Evolutionary conservation across 1,140 invertebrate genomes (phyloP).

Genomic region (Tetragnatha versicolor): DNA sequence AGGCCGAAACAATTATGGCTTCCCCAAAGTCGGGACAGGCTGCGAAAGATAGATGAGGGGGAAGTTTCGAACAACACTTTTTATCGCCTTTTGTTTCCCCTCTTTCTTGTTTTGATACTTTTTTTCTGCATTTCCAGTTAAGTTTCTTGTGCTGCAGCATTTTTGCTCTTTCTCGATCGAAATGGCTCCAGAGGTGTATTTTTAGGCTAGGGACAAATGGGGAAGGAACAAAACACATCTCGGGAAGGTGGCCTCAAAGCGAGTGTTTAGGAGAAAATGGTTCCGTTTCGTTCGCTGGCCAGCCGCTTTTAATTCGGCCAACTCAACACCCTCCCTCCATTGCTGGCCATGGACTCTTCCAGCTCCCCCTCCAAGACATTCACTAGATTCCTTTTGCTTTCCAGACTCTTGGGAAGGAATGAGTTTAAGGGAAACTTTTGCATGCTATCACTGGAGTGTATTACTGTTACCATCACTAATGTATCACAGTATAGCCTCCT

Average conservation of each 20-base stretch:
- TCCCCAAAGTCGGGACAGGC: not conserved
- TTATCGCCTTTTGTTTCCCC: constrained; percentile 51
- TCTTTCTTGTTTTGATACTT: constrained; percentile 19
- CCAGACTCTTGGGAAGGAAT: too few relatives aligned
- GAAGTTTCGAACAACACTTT: constrained; percentile 51
- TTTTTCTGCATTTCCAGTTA: constrained; percentile 40
- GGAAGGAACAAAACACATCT: constrained; percentile 36
- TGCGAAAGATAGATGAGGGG: constrained; percentile 47
- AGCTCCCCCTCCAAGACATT: too few relatives aligned
- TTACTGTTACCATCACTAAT: too few relatives aligned
- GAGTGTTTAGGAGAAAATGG: constrained; percentile 55
- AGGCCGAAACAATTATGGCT: constrained; percentile 52
- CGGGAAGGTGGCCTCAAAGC: constrained; percentile 35
- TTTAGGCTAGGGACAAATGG: constrained; percentile 52
- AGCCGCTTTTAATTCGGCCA: too few relatives aligned
- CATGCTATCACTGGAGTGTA: too few relatives aligned
- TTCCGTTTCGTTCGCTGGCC: constrained; percentile 38
- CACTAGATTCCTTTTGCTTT: too few relatives aligned
- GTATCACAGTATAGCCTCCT: too few relatives aligned
- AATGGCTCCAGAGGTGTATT: constrained; percentile 51
- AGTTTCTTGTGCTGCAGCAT: constrained; percentile 37
- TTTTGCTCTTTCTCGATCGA: constrained; percentile 36
- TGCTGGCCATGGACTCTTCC: constrained; percentile 1
- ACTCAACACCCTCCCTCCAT: constrained; percentile 31
- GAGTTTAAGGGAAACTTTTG: too few relatives aligned